These are phyloP conservation scores for Diploptera punctata DNA, from an alignment of 2,888 invertebrate species.

Conservation along the genomic window DNA sequence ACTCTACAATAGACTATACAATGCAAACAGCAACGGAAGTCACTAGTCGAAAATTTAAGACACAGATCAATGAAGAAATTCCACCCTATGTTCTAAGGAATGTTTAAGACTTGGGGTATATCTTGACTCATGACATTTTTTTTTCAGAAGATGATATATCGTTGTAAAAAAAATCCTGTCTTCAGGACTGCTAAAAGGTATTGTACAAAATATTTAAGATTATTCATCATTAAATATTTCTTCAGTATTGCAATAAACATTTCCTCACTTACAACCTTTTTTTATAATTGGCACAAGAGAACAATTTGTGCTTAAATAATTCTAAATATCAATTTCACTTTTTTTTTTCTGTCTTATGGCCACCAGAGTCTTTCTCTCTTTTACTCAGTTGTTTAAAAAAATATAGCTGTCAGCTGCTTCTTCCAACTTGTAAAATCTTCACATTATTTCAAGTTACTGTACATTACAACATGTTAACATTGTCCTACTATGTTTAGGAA, in stretches of 20 bases:
- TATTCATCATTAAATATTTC: constrained; percentile 10
- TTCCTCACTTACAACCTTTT: not conserved
- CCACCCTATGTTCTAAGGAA: constrained; percentile 21
- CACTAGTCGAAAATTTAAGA: not conserved
- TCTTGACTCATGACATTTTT: not conserved
- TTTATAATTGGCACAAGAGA: constrained; percentile 23
- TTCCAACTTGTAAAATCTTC: too few relatives aligned
- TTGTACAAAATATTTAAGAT: constrained; percentile 21
- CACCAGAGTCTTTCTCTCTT: not conserved
- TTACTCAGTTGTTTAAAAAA: not conserved
- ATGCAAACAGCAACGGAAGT: not conserved
- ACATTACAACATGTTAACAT: too few relatives aligned
- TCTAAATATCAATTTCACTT: constrained; percentile 1
- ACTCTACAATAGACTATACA: not conserved
- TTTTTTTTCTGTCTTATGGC: not conserved
- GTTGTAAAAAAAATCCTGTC: not conserved
- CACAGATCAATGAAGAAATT: not conserved
- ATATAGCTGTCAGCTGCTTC: too few relatives aligned
- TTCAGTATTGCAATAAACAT: constrained; percentile 6
- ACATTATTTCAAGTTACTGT: too few relatives aligned
- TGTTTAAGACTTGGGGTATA: not conserved
- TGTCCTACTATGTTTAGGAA: too few relatives aligned
- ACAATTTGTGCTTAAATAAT: constrained; percentile 17
- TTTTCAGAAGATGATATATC: not conserved
- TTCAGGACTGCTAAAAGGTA: not conserved